These are phyloP conservation scores for Drosophila cardini DNA, from an alignment of 1,140 invertebrate species.

Conservation along the genomic window DNA sequence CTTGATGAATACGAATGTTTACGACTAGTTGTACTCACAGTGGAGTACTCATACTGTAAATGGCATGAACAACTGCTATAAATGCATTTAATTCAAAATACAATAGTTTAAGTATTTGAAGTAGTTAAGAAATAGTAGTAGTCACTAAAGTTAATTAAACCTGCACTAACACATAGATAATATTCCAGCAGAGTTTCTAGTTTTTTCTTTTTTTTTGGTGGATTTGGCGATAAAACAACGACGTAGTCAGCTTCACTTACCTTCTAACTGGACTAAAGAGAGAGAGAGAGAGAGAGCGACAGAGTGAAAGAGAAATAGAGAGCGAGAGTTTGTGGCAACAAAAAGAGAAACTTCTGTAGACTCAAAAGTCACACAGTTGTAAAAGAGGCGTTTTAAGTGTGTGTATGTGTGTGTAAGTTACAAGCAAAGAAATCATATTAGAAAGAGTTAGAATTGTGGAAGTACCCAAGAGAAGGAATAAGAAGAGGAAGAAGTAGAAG, in stretches of 20 bases:
- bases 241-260: conserved; percentile 39
- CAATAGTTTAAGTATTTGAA: conserved; percentile 24
- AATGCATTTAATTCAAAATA: conserved; percentile 27
- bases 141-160: conserved; percentile 58
- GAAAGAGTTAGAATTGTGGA: conserved; percentile 14
- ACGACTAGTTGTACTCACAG: background rate
- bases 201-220: conserved; percentile 3
- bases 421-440: conserved; percentile 43
- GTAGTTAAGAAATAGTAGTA: conserved; percentile 14
- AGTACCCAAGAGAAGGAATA: conserved; percentile 24
- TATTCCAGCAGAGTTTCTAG: background rate
- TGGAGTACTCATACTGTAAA: conserved; percentile 4
- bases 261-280: conserved; percentile 28
- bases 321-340: background rate
- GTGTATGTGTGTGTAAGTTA: conserved; percentile 27
- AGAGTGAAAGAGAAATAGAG: background rate
- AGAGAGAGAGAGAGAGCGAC: too few relatives aligned
- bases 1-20: conserved; percentile 18
- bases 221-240: conserved; percentile 4
- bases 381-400: conserved; percentile 2
- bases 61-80: conserved; percentile 22
- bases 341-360: conserved; percentile 10
- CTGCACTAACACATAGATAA: conserved; percentile 60
- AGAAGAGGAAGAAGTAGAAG: conserved; percentile 5
- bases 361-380: conserved; percentile 14